A percentile compares a stretch with the other conserved stretches of the same genome.
Evolutionary conservation across 2,888 invertebrate species (phyloP).

Genomic region (Podabrus alpinus): DNA sequence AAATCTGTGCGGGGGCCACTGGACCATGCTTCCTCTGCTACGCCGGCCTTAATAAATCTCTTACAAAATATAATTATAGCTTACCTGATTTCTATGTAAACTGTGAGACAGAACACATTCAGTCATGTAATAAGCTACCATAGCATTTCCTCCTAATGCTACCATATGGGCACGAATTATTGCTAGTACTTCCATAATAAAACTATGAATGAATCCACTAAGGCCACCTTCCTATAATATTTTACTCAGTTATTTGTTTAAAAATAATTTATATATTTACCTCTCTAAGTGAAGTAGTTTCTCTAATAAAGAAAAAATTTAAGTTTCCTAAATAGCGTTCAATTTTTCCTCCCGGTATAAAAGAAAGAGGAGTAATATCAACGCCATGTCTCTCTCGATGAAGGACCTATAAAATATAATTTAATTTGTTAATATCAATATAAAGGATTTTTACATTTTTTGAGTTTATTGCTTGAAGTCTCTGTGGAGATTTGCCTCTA

Average conservation of each 20-base stretch:
- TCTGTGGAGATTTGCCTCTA: conserved; percentile 61
- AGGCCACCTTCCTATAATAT: conserved; percentile 78
- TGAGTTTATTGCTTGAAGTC: conserved; percentile 41
- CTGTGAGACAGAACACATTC: conserved; percentile 90
- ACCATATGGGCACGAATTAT: conserved; percentile 92
- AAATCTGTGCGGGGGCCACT: too few species aligned
- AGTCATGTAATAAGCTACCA: conserved; percentile 92
- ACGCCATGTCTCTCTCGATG: conserved; percentile 60
- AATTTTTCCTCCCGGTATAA: conserved; percentile 76
- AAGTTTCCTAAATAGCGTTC: conserved; percentile 86
- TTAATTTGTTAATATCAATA: neutral
- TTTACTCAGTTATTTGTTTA: conserved; percentile 1
- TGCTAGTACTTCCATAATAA: conserved; percentile 90
- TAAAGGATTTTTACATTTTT: neutral
- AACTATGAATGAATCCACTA: conserved; percentile 92
- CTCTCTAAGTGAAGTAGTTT: conserved; percentile 90
- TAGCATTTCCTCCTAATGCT: conserved; percentile 92
- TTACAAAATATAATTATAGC: neutral
- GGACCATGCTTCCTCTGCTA: too few species aligned
- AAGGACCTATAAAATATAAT: conserved; percentile 8
- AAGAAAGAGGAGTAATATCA: conserved; percentile 80
- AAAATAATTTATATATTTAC: conserved; percentile 46
- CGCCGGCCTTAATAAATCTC: too few species aligned
- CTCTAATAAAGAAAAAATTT: conserved; percentile 93
- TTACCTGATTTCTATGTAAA: conserved; percentile 95